Conservation (phyloP, 1,140 invertebrate genomes). For the Acromyrmex heyeri region DNA sequence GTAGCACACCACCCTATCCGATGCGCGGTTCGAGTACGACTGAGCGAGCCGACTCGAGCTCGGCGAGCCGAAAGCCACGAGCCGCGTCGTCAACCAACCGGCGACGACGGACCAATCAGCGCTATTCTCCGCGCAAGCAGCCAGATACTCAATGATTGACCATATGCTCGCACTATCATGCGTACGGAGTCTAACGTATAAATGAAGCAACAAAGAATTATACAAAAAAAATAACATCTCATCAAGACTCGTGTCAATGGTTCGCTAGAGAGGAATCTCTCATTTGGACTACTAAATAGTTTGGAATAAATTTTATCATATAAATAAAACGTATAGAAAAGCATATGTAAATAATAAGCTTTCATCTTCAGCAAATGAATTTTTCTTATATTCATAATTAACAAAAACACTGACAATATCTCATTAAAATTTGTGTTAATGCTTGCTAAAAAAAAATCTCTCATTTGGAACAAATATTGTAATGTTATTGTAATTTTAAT, state of each 20-base stretch:
- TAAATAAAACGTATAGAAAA: not conserved
- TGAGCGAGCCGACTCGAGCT: conserved; percentile 77
- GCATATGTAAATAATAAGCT: not conserved
- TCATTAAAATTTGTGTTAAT: not conserved
- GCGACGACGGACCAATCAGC: conserved; percentile 80
- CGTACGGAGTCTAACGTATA: not conserved
- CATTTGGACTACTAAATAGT: not conserved
- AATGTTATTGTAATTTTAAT: not conserved
- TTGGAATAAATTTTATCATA: not conserved
- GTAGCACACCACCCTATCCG: conserved; percentile 77
- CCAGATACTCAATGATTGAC: conserved; percentile 80
- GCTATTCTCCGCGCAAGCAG: conserved; percentile 79
- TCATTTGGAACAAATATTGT: not conserved
- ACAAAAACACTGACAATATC: not conserved
- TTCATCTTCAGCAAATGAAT: not conserved
- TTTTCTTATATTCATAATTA: too few relatives aligned
- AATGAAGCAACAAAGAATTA: not conserved
- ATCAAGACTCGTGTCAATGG: not conserved
- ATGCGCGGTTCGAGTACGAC: conserved; percentile 85
- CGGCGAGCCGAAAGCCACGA: conserved; percentile 78
- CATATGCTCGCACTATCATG: conserved; percentile 69
- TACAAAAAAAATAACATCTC: not conserved
- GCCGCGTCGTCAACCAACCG: conserved; percentile 79
- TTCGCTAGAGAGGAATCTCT: not conserved
- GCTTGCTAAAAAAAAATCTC: not conserved